Evolutionary conservation across 2,113 vertebrate genomes (phyloP).

Genomic region (Caretta caretta): DNA sequence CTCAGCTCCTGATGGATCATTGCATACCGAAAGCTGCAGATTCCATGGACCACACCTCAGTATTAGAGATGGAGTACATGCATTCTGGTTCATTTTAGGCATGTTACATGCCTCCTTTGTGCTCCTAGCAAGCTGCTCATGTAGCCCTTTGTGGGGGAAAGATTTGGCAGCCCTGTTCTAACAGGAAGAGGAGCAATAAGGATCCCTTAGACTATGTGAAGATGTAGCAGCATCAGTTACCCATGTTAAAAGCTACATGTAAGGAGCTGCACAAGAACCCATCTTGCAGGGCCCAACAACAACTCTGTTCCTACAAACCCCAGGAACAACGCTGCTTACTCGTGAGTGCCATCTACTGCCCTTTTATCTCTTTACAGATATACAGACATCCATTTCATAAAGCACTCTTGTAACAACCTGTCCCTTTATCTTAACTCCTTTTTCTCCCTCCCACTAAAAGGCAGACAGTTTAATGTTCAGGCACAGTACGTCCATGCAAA

Average conservation of each 20-base stretch:
- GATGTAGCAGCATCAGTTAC: not conserved
- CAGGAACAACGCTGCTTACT: not conserved
- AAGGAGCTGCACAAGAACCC: not conserved
- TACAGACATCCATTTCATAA: not conserved
- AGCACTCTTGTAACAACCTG: not conserved
- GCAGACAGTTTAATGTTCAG: not conserved
- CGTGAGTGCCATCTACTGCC: not conserved
- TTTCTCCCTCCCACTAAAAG: not conserved
- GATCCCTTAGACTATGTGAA: not conserved
- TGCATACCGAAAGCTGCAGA: not conserved
- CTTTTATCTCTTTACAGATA: not conserved
- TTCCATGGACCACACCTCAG: not conserved
- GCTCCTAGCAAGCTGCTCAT: not conserved
- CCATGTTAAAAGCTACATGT: not conserved
- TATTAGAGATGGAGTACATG: not conserved
- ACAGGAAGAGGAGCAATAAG: not conserved
- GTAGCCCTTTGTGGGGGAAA: not conserved
- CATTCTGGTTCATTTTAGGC: not conserved
- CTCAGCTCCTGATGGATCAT: not conserved
- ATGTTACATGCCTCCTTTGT: not conserved
- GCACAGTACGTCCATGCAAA: accelerated
- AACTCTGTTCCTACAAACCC: not conserved
- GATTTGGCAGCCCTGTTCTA: not conserved
- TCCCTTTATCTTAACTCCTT: not conserved
- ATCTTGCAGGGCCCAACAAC: not conserved